Conservation (phyloP, 2,888 invertebrate genomes). For the Drosophila multiciliata region DNA sequence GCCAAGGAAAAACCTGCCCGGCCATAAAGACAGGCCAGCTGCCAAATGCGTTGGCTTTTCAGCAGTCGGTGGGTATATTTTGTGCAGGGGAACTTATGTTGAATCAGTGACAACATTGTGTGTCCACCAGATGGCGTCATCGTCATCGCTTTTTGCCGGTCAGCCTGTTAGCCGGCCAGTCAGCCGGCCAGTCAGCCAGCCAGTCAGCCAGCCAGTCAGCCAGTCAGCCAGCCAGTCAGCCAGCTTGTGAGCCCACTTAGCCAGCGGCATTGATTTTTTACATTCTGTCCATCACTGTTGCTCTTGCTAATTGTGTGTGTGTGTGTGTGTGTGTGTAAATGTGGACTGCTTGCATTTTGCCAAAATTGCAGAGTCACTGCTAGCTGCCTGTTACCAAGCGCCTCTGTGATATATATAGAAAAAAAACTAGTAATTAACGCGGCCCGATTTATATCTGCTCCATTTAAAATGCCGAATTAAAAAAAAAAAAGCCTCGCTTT, state of each 20-base stretch:
- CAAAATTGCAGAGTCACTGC: constrained; percentile 51
- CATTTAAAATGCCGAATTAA: not conserved
- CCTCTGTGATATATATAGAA: constrained; percentile 1
- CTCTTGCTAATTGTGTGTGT: constrained; percentile 15
- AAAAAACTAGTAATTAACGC: constrained; percentile 36
- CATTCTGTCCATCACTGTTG: constrained; percentile 11
- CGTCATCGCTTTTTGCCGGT: constrained; percentile 47
- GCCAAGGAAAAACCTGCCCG: constrained; percentile 66
- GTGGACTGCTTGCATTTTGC: constrained; percentile 51
- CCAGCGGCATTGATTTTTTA: constrained; percentile 43
- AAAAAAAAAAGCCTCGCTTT: not conserved
- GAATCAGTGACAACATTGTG: constrained; percentile 64
- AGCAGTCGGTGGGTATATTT: constrained; percentile 19
- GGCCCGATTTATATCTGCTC: constrained; percentile 8
- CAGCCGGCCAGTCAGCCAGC: constrained; percentile 20
- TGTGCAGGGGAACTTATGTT: constrained; percentile 21
- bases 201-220: constrained; percentile 21
- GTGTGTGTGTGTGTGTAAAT: constrained; percentile 31
- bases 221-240: constrained; percentile 18
- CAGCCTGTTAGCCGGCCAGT: not conserved
- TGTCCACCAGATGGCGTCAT: constrained; percentile 69
- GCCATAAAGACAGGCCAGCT: constrained; percentile 42
- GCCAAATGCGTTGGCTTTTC: constrained; percentile 62
- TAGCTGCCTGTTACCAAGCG: constrained; percentile 28
- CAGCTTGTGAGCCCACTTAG: constrained; percentile 42